Evolutionary conservation across 2,113 vertebrate species (phyloP).

Genomic region (Plecotus auritus): DNA sequence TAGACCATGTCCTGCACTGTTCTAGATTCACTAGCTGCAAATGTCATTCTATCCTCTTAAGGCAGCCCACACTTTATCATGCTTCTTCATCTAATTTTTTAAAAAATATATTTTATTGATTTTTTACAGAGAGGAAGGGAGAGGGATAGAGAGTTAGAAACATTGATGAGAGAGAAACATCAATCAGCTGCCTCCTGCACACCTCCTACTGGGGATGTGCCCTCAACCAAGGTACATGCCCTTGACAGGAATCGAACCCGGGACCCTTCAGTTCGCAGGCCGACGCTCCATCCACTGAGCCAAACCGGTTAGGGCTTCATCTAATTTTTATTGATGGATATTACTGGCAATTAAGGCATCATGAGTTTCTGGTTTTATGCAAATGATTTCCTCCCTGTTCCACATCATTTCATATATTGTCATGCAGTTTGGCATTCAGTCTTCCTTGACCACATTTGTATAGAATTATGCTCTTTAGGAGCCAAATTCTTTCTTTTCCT

Average conservation of each 20-base stretch:
- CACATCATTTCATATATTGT: neutral
- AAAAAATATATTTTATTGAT: no score
- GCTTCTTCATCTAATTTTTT: neutral
- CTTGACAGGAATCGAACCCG: no score
- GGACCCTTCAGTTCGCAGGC: no score
- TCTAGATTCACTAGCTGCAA: neutral
- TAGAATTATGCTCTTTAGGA: neutral
- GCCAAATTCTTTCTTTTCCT: neutral
- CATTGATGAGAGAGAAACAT: no score
- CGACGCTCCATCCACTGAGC: no score
- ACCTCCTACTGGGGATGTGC: no score
- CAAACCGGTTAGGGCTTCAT: no score
- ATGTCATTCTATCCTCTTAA: neutral
- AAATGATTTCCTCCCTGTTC: neutral
- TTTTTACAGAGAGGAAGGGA: no score
- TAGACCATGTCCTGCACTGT: neutral
- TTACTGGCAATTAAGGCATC: neutral
- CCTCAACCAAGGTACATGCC: no score
- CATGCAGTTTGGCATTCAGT: neutral
- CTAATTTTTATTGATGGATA: neutral
- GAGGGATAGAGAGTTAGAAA: no score
- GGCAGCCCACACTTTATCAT: neutral
- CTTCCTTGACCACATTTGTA: slow-evolving; percentile 20
- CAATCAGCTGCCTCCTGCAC: no score
- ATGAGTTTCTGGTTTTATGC: neutral